phyloP scores from a whole-genome alignment of 2,797 vertebrate genomes.

The Acrossocheilus fasciatus region DNA sequence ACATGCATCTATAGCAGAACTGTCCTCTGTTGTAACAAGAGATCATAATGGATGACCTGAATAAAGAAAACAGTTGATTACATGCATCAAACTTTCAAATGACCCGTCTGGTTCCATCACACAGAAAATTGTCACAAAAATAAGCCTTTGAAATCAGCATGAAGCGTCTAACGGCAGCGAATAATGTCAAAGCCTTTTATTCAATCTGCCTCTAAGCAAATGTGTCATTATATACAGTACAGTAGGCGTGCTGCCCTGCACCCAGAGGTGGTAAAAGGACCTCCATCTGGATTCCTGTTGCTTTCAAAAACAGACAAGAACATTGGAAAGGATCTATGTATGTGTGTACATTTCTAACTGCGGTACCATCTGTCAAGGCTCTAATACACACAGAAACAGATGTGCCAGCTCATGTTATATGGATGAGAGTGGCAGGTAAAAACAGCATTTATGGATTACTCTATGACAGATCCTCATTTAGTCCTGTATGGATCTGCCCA shows the following conservation, averaged over 20 bases:
- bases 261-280: conserved; percentile 23
- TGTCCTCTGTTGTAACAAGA: conserved; percentile 9
- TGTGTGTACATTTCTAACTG: conserved; percentile 16
- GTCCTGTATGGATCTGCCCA: conserved; percentile 5
- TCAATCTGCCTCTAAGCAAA: conserved; percentile 19
- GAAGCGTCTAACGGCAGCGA: not conserved
- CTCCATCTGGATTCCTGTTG: conserved; percentile 20
- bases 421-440: conserved; percentile 23
- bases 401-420: conserved; percentile 24
- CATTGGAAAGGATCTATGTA: conserved; percentile 5
- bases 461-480: conserved; percentile 27
- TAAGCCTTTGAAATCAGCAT: conserved; percentile 10
- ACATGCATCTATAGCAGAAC: not conserved
- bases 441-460: conserved; percentile 26
- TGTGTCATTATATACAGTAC: not conserved
- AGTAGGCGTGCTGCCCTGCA: conserved; percentile 11
- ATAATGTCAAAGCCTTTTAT: conserved; percentile 35
- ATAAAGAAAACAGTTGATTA: conserved; percentile 42
- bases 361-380: conserved; percentile 30
- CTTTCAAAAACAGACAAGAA: conserved; percentile 30
- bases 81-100: conserved; percentile 29
- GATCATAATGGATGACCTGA: conserved; percentile 40
- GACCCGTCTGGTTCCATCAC: conserved; percentile 21
- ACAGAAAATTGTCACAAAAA: conserved; percentile 34
- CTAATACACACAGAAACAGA: not conserved